Conservation (phyloP, 2,888 invertebrate species). For the Galerucella pusilla region DNA sequence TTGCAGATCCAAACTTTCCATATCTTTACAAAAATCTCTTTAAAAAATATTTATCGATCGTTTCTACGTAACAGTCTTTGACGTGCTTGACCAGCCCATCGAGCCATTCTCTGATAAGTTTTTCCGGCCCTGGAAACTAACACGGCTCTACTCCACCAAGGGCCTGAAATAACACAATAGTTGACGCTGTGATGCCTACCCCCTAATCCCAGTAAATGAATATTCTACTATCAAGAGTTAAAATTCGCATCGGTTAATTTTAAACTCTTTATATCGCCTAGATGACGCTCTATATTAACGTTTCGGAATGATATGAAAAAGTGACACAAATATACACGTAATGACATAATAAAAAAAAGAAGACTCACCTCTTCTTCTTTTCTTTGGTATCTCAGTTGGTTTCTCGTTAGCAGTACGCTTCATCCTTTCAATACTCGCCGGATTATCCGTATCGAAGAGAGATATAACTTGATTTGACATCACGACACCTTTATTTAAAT, state of each 20-base stretch:
- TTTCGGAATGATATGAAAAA: not conserved
- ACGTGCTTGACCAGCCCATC: slow-evolving; percentile 32
- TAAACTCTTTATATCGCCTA: too few species aligned
- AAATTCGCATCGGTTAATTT: too few species aligned
- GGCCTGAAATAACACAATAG: slow-evolving; percentile 24
- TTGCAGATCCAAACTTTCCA: slow-evolving; percentile 25
- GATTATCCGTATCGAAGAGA: slow-evolving; percentile 79
- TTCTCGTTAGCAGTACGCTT: slow-evolving; percentile 55
- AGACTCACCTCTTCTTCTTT: slow-evolving; percentile 73
- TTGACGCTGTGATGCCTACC: not conserved
- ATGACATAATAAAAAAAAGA: slow-evolving; percentile 6
- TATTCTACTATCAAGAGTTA: not conserved
- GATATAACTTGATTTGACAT: slow-evolving; percentile 80
- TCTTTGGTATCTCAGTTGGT: slow-evolving; percentile 70
- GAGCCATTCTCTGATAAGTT: slow-evolving; percentile 26
- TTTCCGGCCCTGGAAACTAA: slow-evolving; percentile 18
- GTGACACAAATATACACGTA: not conserved
- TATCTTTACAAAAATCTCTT: slow-evolving; percentile 10
- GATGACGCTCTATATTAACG: not conserved
- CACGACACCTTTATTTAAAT: slow-evolving; percentile 81
- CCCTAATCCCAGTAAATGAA: not conserved
- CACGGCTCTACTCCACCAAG: slow-evolving; percentile 29
- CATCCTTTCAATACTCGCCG: slow-evolving; percentile 70
- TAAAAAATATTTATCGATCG: not conserved
- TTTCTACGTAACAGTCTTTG: slow-evolving; percentile 18